Evolutionary conservation across 2,888 invertebrate species (phyloP).

Genomic region (Brachynemurus nebulosus): DNA sequence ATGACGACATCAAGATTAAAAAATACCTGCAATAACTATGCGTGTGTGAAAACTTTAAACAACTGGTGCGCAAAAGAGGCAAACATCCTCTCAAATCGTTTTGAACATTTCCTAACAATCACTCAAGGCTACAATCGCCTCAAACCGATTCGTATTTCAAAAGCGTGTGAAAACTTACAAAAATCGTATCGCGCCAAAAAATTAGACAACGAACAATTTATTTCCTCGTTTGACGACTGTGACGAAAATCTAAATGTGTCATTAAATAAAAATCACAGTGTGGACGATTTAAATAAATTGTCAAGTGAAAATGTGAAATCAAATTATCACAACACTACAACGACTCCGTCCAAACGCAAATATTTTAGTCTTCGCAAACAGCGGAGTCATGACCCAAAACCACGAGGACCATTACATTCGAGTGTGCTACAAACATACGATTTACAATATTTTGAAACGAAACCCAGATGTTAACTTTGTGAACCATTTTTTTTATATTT

Average conservation of each 20-base stretch:
- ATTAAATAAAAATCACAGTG: background rate
- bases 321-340: too few species aligned
- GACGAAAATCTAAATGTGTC: background rate
- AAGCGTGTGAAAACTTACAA: slow-evolving; percentile 11
- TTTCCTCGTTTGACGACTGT: background rate
- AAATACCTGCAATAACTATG: too few species aligned
- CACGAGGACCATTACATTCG: slow-evolving; percentile 4
- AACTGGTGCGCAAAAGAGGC: slow-evolving; percentile 5
- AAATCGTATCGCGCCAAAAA: slow-evolving; percentile 4
- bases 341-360: background rate
- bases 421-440: slow-evolving; percentile 4
- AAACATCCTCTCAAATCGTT: background rate
- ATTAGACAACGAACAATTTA: background rate
- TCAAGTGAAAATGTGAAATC: slow-evolving; percentile 1
- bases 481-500: too few species aligned
- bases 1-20: too few species aligned
- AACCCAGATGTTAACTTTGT: background rate
- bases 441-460: background rate
- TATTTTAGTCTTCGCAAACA: slow-evolving; percentile 4
- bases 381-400: background rate
- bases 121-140: slow-evolving; percentile 15
- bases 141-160: slow-evolving; percentile 13
- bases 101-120: background rate
- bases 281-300: background rate
- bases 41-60: slow-evolving; percentile 2